Conservation (phyloP, 2,113 vertebrate genomes). For the Prolemur simus region DNA sequence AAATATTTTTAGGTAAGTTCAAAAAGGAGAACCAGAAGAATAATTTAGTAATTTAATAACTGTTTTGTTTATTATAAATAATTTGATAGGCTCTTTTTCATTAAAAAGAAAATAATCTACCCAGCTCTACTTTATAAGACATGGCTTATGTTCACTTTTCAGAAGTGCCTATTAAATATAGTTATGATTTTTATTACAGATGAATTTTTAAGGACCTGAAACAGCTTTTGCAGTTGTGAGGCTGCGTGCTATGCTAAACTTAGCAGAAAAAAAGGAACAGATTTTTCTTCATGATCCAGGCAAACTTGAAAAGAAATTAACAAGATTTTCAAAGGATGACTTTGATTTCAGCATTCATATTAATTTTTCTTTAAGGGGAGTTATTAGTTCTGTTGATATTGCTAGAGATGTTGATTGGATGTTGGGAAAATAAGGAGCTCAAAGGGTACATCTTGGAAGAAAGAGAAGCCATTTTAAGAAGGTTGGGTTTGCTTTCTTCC, state of each 20-base stretch:
- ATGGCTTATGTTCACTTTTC: background rate
- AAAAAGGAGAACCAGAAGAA: constrained; percentile 31
- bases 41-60: background rate
- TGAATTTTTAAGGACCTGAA: constrained; percentile 55
- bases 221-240: constrained; percentile 54
- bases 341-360: constrained; percentile 35
- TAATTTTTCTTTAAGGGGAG: background rate
- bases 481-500: constrained; percentile 43
- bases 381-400: background rate
- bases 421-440: background rate
- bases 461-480: constrained; percentile 64
- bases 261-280: constrained; percentile 55
- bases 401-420: background rate
- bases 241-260: constrained; percentile 42
- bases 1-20: background rate
- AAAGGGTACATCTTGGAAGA: constrained; percentile 40
- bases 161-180: constrained; percentile 37
- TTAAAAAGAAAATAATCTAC: background rate
- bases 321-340: background rate
- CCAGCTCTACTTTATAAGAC: background rate
- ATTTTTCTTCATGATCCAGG: constrained; percentile 59
- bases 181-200: constrained; percentile 25
- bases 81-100: background rate
- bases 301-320: constrained; percentile 48
- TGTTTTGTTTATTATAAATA: constrained; percentile 48